Percentiles rank a stretch among this genome's conserved stretches.
Conservation (phyloP, 2,797 vertebrate species). For the Myripristis jacobus region DNA sequence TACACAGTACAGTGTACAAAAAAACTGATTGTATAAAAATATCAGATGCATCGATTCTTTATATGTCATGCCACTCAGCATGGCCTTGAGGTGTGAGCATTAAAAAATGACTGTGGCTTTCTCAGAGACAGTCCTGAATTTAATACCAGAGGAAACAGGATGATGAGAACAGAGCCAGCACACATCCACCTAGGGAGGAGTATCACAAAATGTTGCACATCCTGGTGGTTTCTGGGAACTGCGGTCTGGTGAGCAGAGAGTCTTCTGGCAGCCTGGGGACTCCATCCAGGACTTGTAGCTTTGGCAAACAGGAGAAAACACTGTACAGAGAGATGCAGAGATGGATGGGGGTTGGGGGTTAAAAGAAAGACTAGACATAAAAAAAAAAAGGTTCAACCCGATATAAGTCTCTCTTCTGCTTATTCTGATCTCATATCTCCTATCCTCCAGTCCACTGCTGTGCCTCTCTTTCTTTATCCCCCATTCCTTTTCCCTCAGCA, state of each 20-base stretch:
- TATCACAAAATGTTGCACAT: constrained; percentile 88
- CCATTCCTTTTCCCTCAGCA: too few relatives aligned
- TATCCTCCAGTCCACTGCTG: not conserved
- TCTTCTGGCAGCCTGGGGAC: constrained; percentile 93
- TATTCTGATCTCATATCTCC: not conserved
- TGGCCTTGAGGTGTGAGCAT: constrained; percentile 24
- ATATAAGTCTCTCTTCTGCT: not conserved
- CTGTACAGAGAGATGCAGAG: constrained; percentile 72
- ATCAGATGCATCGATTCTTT: not conserved
- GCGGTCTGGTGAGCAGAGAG: constrained; percentile 69
- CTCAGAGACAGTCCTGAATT: constrained; percentile 21
- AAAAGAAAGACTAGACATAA: constrained; percentile 20
- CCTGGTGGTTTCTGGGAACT: constrained; percentile 79
- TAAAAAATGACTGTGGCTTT: constrained; percentile 7
- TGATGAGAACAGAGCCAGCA: not conserved
- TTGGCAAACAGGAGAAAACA: constrained; percentile 96
- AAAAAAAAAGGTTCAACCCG: not conserved
- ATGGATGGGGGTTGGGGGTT: not conserved
- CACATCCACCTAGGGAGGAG: not conserved
- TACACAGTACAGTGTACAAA: constrained; percentile 13
- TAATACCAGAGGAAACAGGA: not conserved
- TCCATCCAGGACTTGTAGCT: constrained; percentile 92
- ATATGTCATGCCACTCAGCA: constrained; percentile 8
- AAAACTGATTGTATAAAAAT: constrained; percentile 27
- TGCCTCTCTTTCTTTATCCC: not conserved